Conservation (phyloP, 2,797 vertebrate genomes). For the Danio aesculapii region DNA sequence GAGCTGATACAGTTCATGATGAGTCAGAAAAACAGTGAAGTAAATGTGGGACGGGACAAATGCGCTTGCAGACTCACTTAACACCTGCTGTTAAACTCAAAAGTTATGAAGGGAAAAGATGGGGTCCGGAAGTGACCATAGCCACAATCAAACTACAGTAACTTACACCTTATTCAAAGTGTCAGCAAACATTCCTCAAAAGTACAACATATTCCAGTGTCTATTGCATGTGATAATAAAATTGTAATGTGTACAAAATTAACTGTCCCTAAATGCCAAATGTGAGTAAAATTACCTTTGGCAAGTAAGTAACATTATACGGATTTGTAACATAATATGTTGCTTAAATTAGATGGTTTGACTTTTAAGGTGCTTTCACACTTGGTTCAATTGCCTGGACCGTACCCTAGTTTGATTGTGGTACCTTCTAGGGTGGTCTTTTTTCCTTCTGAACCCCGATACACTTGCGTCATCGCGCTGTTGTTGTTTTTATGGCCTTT, state of each 20-base stretch:
- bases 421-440: no score
- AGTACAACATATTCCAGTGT: background rate
- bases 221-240: conserved; percentile 3
- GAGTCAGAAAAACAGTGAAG: conserved; percentile 50
- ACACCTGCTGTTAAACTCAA: background rate
- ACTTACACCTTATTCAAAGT: background rate
- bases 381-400: no score
- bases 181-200: conserved; percentile 17
- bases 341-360: background rate
- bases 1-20: conserved; percentile 51
- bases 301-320: background rate
- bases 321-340: background rate
- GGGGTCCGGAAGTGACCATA: background rate
- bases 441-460: no score
- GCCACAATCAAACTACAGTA: conserved; percentile 7
- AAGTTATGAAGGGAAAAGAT: background rate
- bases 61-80: background rate
- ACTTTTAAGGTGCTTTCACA: no score
- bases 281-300: conserved; percentile 3
- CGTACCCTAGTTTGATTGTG: no score
- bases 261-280: background rate
- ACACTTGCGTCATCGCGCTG: no score
- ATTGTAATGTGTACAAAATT: conserved; percentile 14
- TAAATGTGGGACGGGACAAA: background rate
- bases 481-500: no score